Evolutionary conservation across 1,140 invertebrate genomes (phyloP), one percentile per base, ranked within the genome.

Genomic region (Macrobrachium nipponense): DNA sequence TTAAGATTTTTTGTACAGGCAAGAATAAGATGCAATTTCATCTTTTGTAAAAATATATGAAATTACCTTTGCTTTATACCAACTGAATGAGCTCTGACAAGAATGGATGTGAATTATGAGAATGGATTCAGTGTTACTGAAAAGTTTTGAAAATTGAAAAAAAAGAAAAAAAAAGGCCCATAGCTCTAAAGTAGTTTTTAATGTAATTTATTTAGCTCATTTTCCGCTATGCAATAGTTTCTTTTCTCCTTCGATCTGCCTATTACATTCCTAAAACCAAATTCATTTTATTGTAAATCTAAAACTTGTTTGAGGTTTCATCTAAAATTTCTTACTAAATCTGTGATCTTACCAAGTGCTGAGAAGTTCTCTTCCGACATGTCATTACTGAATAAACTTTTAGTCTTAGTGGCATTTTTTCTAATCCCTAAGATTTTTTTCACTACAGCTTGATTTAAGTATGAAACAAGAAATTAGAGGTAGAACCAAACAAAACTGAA

Each of bases 311-410:
- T 86, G 80, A 66, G 68, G 61, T 80, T 51, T 80, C 61, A 27
- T 60, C 78, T 75, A 86, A 36, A 86, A n/a, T n/a, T 86, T 51
- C 84, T 85, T 80, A 86, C 84, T 86, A 86, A 86, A 86, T 86
- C 84, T 86, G 84, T 86, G 84, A 86, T 86, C 77, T 86, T 70
- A 80, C 76, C 77, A 86, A 86, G 84, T 86, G 84, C 84, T 86
- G 84, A 86, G 84, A n/a, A 86, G 84, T 86, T 86, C 84, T 86
- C 84, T 86, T 86, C n/a, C 84, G 51, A 86, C 84, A 86, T 86
- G 84, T 86, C 84, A 86, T 86, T 86, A 80, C 84, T 62, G 84
- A 86, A 80, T 86, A 86, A 86, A 86, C 84, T 86, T 86, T 80
- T 86, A 86, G 84, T 86, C 84, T 86, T 79, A 79, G 5, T 2